Evolutionary conservation across 1,140 invertebrate species (phyloP).

Genomic region (Bombus soroeensis): DNA sequence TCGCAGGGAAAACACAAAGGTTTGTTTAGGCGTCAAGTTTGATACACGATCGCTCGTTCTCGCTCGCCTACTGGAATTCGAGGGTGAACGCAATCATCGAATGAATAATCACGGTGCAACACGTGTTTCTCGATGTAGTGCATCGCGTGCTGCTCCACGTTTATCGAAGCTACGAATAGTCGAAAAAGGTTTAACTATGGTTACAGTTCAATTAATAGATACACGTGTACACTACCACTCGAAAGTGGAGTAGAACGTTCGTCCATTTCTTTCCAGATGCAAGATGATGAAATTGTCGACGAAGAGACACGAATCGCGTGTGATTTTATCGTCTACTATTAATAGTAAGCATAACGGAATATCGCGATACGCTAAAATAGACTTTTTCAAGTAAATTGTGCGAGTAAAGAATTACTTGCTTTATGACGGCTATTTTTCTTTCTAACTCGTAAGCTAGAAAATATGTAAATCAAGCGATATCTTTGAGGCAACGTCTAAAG

Average conservation of each 20-base stretch:
- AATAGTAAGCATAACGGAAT: not conserved
- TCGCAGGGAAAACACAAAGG: slow-evolving; percentile 37
- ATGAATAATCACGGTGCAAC: not conserved
- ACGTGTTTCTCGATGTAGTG: not conserved
- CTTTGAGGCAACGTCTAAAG: too few relatives aligned
- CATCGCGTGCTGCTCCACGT: not conserved
- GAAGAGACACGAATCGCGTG: too few relatives aligned
- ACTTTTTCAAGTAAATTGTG: not conserved
- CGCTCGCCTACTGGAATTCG: not conserved
- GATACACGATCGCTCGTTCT: slow-evolving; percentile 20
- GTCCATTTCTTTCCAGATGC: too few relatives aligned
- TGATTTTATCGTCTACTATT: not conserved
- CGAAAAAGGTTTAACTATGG: not conserved
- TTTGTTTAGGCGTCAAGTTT: slow-evolving; percentile 49
- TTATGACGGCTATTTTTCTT: too few relatives aligned
- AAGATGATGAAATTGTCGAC: too few relatives aligned
- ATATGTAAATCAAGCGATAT: too few relatives aligned
- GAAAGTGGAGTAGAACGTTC: not conserved
- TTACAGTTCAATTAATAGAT: not conserved
- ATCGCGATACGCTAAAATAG: rapidly evolving
- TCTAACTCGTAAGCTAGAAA: too few relatives aligned
- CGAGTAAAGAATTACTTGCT: too few relatives aligned
- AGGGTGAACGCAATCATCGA: slow-evolving; percentile 13
- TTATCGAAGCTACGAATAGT: not conserved
- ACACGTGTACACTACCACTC: not conserved